Evolutionary conservation across 2,797 vertebrate genomes (phyloP), one percentile per base, ranked within the genome.

Genomic region (Enteromius trimaculatus): DNA sequence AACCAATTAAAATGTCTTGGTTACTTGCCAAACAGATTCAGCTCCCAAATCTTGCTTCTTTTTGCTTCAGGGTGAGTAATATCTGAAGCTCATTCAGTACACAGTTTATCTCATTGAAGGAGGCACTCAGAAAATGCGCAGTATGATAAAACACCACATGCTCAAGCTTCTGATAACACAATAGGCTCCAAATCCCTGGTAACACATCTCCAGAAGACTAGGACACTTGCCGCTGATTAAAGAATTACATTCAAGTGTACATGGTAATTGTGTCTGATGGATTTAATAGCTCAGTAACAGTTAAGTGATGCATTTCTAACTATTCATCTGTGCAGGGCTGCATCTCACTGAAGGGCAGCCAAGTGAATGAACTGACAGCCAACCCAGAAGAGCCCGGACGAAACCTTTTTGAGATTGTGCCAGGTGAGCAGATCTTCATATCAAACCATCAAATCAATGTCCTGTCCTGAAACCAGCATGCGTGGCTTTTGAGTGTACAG

Each of bases 341-440:
- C 86, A 96, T 99, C 87, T 93, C 95, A 47, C 95, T 99, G 26
- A 96, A 95, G 90, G 96, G 96, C 51, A 96, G 93, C 85, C 96
- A 96, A 84, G 97, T 99, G 88, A 96, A 95, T 0, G 96, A 98
- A 88, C 91, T 97, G 66, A 92, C 94, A 68, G 94, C 96, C 55
- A 97, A 96, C 88, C 95, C 96, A 0, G 97, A 99, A 6, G 97
- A 98, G 84, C 94, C 95, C 37, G 96, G 96, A n/a, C 95, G 95
- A 90, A 95, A 98, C 87, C 94, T 98, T 5, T 98, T 99, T 91
- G 97, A 98, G 91, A 98, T 98, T 77, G 88, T 94, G 21, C 92
- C 97, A 96, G 97, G 97, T 98, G 93, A 92, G 95, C 16, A 29
- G 3, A 19, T 26, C 55, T 69, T 81, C 42, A 70, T 14, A 53